Base-by-base conservation (phyloP, 2,888 invertebrate genomes). In the Drosophila anceps region DNA sequence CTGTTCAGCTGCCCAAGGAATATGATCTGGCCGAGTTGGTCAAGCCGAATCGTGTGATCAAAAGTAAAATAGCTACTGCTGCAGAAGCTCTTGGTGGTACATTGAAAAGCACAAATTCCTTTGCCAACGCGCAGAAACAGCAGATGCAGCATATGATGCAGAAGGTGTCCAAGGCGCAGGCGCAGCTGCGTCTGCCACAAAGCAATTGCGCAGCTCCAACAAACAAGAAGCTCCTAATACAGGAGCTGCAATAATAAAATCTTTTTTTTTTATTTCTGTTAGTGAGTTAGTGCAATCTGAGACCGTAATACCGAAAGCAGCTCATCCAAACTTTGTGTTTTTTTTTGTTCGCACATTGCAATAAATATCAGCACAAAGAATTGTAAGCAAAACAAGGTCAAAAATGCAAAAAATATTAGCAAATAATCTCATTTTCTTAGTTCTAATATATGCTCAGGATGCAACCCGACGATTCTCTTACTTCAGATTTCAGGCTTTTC, bases 1-100 rank as follows among this genome's bases (percentile, higher is more conserved):
- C 50, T 27, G 59, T 27, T 4, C 68, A 71, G 41, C 27, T 54
- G 4, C 37, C 31, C 0, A 79, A 81, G 41, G 87, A 92, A 10
- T 92, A 92, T 46, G 92, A 93, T 80, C 80, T 92, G 37, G 88
- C 92, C 6, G 91, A 92, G 60, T 65, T 93, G 54, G 77, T 93
- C 1, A 90, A 92, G 39, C 93, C 93, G 1, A 92, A 92, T 75
- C 90, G 90, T 60, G 69, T 93, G 29, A 78, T 92, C 1, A 91
- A 91, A 69, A 93, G 88, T 35, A 92, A 91, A 70, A 68, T 93
- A 0, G 50, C 82, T 0, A 84, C 81, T 35, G 91, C 92, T 5
- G 91, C 92, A 20, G 92, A 92, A 53, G 84, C 71, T 4, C 58
- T 92, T 6, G 81, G 86, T 1, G 68, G 75, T 15, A 57, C 77